phyloP scores from a whole-genome alignment of 2,113 vertebrate genomes.

The Chrysemys picta region DNA sequence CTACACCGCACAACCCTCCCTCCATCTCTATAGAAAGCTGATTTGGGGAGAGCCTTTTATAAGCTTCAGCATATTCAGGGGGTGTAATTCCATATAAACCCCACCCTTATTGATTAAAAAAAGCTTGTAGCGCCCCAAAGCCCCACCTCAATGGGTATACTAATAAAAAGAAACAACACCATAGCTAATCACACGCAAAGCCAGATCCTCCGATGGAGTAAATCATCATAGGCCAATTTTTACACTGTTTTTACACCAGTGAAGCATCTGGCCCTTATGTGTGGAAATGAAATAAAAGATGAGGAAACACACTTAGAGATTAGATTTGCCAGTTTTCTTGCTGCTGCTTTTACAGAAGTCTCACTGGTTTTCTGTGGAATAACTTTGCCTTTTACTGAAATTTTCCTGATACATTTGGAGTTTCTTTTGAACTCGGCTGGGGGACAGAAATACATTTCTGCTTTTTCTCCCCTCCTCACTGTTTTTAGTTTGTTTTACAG shows the following conservation, averaged over 20 bases:
- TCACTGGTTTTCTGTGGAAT: neutral
- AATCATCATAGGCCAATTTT: constrained; percentile 46
- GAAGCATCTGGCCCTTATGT: constrained; percentile 21
- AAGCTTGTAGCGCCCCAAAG: constrained; percentile 17
- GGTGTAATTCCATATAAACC: constrained; percentile 9
- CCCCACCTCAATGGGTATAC: constrained; percentile 48
- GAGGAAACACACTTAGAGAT: neutral
- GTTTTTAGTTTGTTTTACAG: neutral
- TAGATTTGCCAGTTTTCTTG: neutral
- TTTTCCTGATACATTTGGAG: neutral
- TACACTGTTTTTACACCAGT: constrained; percentile 64
- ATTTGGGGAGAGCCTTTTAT: constrained; percentile 10
- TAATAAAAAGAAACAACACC: constrained; percentile 61
- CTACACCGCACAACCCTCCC: neutral
- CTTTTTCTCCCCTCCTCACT: neutral
- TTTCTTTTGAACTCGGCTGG: neutral
- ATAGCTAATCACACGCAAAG: constrained; percentile 47
- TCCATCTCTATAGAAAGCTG: constrained; percentile 11
- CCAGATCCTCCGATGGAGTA: constrained; percentile 36
- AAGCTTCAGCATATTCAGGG: neutral
- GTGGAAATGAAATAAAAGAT: constrained; percentile 9
- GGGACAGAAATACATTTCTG: neutral
- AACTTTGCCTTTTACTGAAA: neutral
- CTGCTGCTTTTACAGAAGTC: neutral
- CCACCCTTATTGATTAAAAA: constrained; percentile 42